Base-by-base conservation (phyloP, 2,888 invertebrate species). In the Drosophila meridionalis region DNA sequence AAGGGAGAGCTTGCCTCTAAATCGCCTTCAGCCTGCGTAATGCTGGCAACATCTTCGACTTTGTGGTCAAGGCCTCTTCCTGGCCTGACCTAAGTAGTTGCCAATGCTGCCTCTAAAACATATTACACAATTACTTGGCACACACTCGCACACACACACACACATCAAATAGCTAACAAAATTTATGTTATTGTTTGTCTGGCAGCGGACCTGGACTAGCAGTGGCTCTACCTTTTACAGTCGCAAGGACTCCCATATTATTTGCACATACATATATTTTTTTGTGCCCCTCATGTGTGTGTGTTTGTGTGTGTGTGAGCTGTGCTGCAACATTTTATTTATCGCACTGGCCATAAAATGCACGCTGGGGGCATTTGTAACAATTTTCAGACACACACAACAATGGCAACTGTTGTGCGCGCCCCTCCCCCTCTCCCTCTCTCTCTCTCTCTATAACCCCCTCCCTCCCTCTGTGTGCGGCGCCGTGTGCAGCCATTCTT, bases 331-430 rank as follows among this genome's bases (percentile, higher is more conserved):
- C 88, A 89, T 87, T 87, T 87, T 87, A 87, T 87, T 87, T 87
- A 87, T 87, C 86, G 87, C 87, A 80, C 73, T 83, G 89, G 83
- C 87, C 89, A 90, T 87, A 87, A 87, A 90, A 87, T 87, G 90
- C 87, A 90, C 87, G 88, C 90, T 81, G 87, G 82, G 86, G 86
- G 90, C 90, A 87, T 87, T 87, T 88, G 87, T 87, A 87, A 88
- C 87, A 88, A 87, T 87, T 87, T 83, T 88, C 83, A 81, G 85
- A 66, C 89, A 80, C 72, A 84, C 84, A 78, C 82, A 89, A 89
- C 84, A 84, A 78, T 87, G 75, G 70, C 55, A 81, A 63, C 68
- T 62, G 72, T 70, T 63, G 36, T 14, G 30, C 3, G 28, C 12
- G 47, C 26, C 26, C 34, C 26, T n/a, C n/a, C 20, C 20, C 20